Base-by-base conservation (phyloP, 2,113 vertebrate species). In the Porphyrio hochstetteri region DNA sequence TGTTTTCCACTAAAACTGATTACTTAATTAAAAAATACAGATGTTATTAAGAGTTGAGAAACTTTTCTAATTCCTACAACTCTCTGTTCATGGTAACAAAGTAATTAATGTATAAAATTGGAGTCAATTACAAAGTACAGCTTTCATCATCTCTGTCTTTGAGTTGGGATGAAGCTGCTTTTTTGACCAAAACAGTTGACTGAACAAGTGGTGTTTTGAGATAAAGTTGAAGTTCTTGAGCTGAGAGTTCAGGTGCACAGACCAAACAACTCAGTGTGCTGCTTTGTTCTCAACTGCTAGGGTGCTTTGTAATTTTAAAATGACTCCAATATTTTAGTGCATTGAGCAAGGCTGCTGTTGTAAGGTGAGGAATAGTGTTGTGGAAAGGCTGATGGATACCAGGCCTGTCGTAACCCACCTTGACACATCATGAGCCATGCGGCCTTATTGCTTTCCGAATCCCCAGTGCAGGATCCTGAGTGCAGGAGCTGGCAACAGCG, bases 401-500 rank as follows among this genome's bases (percentile, higher is more conserved):
- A 55, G 50, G 18, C 53, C 42, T 63, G 28, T 65, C 16, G 35
- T 28, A 78, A 4, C 44, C 12, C 7, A 50, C 28, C 12, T 65
- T 60, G 29, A 25, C 48, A 27, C 28, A 21, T 46, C 70, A 14
- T 0, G 1, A 50, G 25, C 57, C 20, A 10, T 2, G 14, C 16
- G n/a, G 16, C n/a, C 20, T 29, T 42, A 25, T 0, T 0, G 3
- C 5, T 35, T 76, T 44, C 17, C 42, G 9, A 53, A 29, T 55
- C 29, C 13, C 1, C 23, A 55, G 52, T 23, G 20, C 19, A n/a
- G 50, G 57, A 57, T 77, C 24, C 44, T 31, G 18, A 11, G 31
- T 6, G 31, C 27, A 17, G 64, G 21, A 84, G 13, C 27, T 50
- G 33, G 42, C 35, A n/a, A 13, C 36, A 33, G 36, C 5, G 4